Evolutionary conservation across 2,888 invertebrate species (phyloP), one percentile per base, ranked within the genome.

Genomic region (Linnaemya vulpina): DNA sequence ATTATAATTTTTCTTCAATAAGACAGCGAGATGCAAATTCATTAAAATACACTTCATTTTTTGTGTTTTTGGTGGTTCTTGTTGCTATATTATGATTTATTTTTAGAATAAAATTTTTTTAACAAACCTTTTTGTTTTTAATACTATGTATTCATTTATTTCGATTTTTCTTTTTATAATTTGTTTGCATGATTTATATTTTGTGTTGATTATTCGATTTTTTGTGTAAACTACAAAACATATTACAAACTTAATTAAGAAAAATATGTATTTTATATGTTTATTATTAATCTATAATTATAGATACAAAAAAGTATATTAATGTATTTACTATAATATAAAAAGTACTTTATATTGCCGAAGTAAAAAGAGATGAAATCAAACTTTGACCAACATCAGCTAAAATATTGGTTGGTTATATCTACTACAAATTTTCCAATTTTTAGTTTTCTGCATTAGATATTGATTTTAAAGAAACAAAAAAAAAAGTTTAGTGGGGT

Each of bases 281-380:
- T 22, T 63, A 62, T 79, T 79, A 35, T 79, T 30, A 73, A 25
- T 58, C 38, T 63, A 55, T 71, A 35, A 46, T 68, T 67, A 68
- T 51, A 70, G 46, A 49, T 75, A 76, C 22, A 63, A 76, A 70
- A n/a, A 70, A 49, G 11, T 38, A 68, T 70, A 74, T 79, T 43
- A 40, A 49, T 67, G 20, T 62, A 74, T 65, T 63, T 70, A 43
- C 30, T 63, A 71, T 13, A 53, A 67, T 76, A 25, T 70, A 17
- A 58, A 81, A 74, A 78, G 73, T 78, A 77, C 78, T 63, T 75
- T 68, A 82, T 78, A 85, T 82, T 82, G 84, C 78, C 74, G 63
- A 78, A 75, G 40, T 9, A 1, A n/a, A 65, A 30, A 65, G 2
- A 65, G 68, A 55, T 55, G 35, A 70, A 74, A 62, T 49, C 49